Evolutionary conservation across 2,888 invertebrate species (phyloP), one percentile per base, ranked within the genome.

Genomic region (Sinelater perroti): DNA sequence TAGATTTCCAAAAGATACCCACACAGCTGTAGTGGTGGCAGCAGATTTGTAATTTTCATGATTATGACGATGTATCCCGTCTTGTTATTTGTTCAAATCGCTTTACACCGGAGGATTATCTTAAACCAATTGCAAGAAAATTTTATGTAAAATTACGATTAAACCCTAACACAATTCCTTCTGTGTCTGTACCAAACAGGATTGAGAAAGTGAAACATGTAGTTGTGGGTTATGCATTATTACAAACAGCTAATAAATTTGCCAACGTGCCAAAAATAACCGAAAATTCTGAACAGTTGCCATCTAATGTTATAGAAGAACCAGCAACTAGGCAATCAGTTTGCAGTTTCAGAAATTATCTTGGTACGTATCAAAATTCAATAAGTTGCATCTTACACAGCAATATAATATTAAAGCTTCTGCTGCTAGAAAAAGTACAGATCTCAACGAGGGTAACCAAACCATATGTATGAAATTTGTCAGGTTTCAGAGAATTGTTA

Each of bases 61-160:
- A 45, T 10, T 1, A 3, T 17, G 30, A 33, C 13, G 31, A 46
- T 46, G 46, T 31, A 31, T 46, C 31, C 3, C 31, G 33, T 18
- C 30, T 33, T 10, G 18, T 14, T 1, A 45, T 45, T 13, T 46
- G 46, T 18, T 46, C 46, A 17, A 46, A 30, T n/a, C 31, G 33
- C 20, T 46, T 46, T 33, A 46, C 10, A 8, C 7, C 11, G 1
- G 33, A 47, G 8, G 35, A 62, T 44, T 26, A 61, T 56, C 40
- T 30, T 53, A 40, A 56, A 56, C 52, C 55, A 54, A 28, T 54
- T 28, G 21, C 36, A 54, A 46, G 44, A 14, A 31, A 17, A 40
- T 18, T 42, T 40, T 26, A 30, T 52, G 40, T 42, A 21, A 26
- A 7, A 20, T 31, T 52, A 8, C 30, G 17, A 14, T 52, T 40